Base-by-base conservation (phyloP, 2,113 vertebrate genomes). In the Butorides virescens region DNA sequence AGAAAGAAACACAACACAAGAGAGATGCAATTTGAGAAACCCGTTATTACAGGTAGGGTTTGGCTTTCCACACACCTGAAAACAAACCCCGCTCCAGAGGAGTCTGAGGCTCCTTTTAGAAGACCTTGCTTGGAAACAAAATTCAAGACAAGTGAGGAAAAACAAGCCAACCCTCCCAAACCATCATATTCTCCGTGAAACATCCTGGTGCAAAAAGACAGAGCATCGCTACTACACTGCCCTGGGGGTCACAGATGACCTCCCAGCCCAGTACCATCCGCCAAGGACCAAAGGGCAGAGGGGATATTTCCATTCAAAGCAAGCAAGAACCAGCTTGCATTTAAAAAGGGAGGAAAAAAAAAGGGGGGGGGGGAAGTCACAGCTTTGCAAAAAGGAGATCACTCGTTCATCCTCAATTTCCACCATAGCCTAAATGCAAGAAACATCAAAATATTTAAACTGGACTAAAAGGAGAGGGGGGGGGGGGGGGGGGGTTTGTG, bases 311-410 rank as follows among this genome's bases (percentile, higher is more conserved):
- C 63, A 53, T 29, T 76, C 62, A 11, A 88, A 86, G 87, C 77
- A 81, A 92, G 88, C 86, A 88, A 93, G 94, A 87, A 55, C 95
- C 89, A 89, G 93, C 95, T 94, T 72, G 79, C 56, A 36, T 84
- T 87, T 94, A 37, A 96, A 72, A 71, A 93, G 29, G 56, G 62
- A 36, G 17, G 49, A 7, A 22, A 53, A 73, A 67, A 56, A 15
- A n/a, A 26, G 5, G 5, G 1, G 6, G 10, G 44, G 21, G 42
- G 3, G 7, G 2, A 50, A 93, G 87, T 56, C 86, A 89, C 81
- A 97, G 83, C 42, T 95, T 95, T 62, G 90, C 62, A 55, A 89
- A 67, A 81, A 92, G 81, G 13, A 82, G 65, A 83, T 75, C 1
- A 15, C 39, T 73, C 20, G 68, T 92, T 93, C 34, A 67, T 50